Evolutionary conservation across 1,140 invertebrate species (phyloP), one percentile per base, ranked within the genome.

Genomic region (Cherax destructor): DNA sequence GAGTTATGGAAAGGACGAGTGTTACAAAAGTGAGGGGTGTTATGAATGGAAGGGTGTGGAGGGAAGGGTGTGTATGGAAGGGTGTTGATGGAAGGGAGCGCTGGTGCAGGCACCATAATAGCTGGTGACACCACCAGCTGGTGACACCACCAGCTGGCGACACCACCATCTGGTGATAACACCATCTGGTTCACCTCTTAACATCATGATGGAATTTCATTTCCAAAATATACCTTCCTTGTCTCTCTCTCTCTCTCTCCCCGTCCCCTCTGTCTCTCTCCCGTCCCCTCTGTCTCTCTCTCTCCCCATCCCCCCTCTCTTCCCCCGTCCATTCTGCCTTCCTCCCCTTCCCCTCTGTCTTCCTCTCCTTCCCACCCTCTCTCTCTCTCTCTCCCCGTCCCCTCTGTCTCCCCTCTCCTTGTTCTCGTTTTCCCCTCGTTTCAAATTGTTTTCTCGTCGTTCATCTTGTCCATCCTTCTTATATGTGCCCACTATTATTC

Each of bases 181-280:
- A 41, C 77, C 77, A 50, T 41, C 30, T 41, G 30, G 30, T 41
- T 47, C 74, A 41, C 77, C 41, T 79, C 77, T 30, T 50, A 41
- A 79, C 77, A 50, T 79, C 77, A 79, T 79, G 47, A 79, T 41
- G 47, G 77, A 79, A 50, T 41, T 79, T 79, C 41, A 47, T 41
- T 41, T 18, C 47, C 41, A 30, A 41, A 50, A 79, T 50, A 21
- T n/a, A 56, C 4, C 47, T 50, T 11, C n/a, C 49, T 24, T 4
- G n/a, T 52, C 50, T 80, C 49, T 52, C 50, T 52, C 78, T 18
- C 49, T 50, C 49, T 41, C 72, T 76, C 72, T 41, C 21, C 41
- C 21, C 41, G 10, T 21, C 21, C 41, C 9, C 41, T 76, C 41
- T 76, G 7, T 41, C 41, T 76, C 41, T 41, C 41, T 41, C 72